Conservation (phyloP, 2,888 invertebrate species). For the Agriotes lineatus region DNA sequence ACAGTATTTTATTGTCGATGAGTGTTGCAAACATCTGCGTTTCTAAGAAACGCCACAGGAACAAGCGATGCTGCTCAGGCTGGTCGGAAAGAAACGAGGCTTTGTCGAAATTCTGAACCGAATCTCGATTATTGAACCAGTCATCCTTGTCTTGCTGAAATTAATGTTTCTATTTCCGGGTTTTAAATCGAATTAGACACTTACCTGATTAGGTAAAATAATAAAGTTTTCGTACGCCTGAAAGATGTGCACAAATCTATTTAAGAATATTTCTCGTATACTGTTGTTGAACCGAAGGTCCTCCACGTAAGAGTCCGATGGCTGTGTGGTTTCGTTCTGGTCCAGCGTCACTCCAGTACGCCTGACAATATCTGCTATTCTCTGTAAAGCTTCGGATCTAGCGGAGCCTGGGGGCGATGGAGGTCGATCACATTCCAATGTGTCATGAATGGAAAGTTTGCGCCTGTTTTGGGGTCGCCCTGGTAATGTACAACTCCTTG, state of each 20-base stretch:
- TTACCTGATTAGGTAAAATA: conserved; percentile 89
- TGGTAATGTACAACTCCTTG: conserved; percentile 83
- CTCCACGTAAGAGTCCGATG: conserved; percentile 84
- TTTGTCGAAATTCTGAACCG: conserved; percentile 98
- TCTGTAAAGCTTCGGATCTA: conserved; percentile 84
- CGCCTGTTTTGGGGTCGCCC: conserved; percentile 72
- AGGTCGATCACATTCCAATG: conserved; percentile 75
- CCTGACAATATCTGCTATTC: conserved; percentile 89
- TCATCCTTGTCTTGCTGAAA: conserved; percentile 77
- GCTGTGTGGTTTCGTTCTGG: conserved; percentile 62
- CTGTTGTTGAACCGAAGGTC: conserved; percentile 92
- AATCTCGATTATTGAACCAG: conserved; percentile 88
- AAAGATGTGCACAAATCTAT: conserved; percentile 96
- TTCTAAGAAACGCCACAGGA: conserved; percentile 95
- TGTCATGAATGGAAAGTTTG: conserved; percentile 86
- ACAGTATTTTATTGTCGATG: conserved; percentile 95
- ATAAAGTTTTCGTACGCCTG: conserved; percentile 95
- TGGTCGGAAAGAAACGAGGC: conserved; percentile 98
- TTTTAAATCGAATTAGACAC: too few relatives aligned
- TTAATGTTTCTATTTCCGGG: too few relatives aligned
- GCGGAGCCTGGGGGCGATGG: conserved; percentile 67
- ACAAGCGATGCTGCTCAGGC: conserved; percentile 93
- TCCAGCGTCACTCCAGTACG: conserved; percentile 75
- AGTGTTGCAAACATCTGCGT: conserved; percentile 98
- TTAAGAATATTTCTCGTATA: conserved; percentile 93